phyloP scores from a whole-genome alignment of 2,888 invertebrate genomes.

The Nasonovia ribisnigri region DNA sequence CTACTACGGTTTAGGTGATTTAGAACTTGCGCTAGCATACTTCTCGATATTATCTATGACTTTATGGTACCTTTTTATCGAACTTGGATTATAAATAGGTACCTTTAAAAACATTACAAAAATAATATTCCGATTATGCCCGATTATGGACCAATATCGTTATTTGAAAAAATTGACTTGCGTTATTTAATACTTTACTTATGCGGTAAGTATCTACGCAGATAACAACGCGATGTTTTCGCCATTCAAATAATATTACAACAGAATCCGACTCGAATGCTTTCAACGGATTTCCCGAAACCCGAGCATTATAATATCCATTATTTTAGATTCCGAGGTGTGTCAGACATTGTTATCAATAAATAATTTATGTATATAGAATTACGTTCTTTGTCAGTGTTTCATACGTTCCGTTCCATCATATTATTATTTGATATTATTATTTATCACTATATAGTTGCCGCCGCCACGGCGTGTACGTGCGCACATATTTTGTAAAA shows the following conservation, averaged over 20 bases:
- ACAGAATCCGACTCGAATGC: background rate
- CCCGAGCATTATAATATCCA: background rate
- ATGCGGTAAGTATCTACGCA: background rate
- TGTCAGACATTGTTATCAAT: background rate
- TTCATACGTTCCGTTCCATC: background rate
- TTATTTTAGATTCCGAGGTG: background rate
- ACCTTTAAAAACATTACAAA: background rate
- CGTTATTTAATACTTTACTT: background rate
- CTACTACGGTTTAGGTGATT: background rate
- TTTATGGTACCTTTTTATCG: background rate
- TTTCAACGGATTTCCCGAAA: background rate
- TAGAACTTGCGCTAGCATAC: background rate
- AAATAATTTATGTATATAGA: background rate
- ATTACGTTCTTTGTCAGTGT: background rate
- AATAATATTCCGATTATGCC: background rate
- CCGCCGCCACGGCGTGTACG: background rate
- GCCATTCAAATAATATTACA: background rate
- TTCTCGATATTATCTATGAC: background rate
- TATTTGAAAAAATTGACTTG: background rate
- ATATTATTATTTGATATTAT: background rate
- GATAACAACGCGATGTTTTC: background rate
- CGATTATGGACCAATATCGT: background rate
- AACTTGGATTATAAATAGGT: background rate
- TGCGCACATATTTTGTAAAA: background rate
- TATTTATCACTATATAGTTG: too few species aligned